These are phyloP conservation scores for Amphipoea lucens DNA, from an alignment of 2,888 invertebrate species.

Conservation along the genomic window DNA sequence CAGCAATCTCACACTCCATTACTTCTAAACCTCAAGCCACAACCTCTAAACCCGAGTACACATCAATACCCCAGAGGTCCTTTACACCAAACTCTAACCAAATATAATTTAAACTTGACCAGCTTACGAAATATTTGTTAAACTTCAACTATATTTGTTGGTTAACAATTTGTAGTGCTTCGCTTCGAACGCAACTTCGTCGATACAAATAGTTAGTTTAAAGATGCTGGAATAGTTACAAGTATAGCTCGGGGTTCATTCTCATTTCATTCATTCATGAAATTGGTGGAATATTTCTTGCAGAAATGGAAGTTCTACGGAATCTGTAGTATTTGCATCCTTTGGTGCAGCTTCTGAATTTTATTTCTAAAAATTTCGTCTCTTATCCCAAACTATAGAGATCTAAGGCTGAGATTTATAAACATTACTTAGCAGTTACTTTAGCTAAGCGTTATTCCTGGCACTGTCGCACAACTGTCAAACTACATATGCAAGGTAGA, in stretches of 20 bases:
- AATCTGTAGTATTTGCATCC: background rate
- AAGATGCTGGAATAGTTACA: conserved; percentile 23
- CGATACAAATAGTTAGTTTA: conserved; percentile 26
- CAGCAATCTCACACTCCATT: conserved; percentile 21
- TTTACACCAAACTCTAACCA: conserved; percentile 43
- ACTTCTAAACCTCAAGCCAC: background rate
- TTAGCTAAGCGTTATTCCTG: background rate
- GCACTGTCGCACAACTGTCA: background rate
- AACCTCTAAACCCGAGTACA: conserved; percentile 29
- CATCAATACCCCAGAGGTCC: conserved; percentile 29
- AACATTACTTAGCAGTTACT: background rate
- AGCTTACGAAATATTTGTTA: conserved; percentile 49
- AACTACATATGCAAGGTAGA: background rate
- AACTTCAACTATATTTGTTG: conserved; percentile 45
- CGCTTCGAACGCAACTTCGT: conserved; percentile 1
- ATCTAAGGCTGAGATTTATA: background rate
- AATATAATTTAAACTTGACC: conserved; percentile 66
- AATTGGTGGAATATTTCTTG: conserved; percentile 7
- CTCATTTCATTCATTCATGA: conserved; percentile 5
- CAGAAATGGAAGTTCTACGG: background rate
- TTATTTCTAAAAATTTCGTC: background rate
- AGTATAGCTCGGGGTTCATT: background rate
- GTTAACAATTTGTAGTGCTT: conserved; percentile 43
- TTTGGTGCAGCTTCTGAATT: background rate
- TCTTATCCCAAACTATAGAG: background rate